A percentile compares a stretch with the other conserved stretches of the same genome.
phyloP scores from a whole-genome alignment of 2,888 invertebrate genomes.

The Stenodera caucasica region DNA sequence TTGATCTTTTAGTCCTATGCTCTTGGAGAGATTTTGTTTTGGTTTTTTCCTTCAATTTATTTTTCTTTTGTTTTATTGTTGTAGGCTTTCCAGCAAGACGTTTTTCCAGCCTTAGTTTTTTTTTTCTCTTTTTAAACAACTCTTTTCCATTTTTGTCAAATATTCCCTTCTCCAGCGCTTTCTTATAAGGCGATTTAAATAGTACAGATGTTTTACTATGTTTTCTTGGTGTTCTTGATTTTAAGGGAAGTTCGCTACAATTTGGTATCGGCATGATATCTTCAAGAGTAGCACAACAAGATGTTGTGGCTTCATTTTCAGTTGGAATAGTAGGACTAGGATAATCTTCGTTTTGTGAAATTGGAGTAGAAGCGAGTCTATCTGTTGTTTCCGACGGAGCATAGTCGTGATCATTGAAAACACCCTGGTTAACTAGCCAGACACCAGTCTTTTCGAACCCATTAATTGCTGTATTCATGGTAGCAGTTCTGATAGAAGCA shows the following conservation, averaged over 20 bases:
- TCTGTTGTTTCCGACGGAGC: no score
- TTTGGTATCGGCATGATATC: not conserved
- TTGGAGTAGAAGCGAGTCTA: no score
- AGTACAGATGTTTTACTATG: no score
- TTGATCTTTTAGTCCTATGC: no score
- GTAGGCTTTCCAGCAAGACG: no score
- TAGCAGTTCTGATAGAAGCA: constrained; percentile 17
- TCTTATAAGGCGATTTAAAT: no score
- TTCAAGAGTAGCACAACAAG: constrained; percentile 14
- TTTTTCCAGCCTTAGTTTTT: constrained; percentile 21
- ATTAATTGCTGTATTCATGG: constrained; percentile 5
- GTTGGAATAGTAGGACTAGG: constrained; percentile 21
- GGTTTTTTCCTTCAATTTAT: no score
- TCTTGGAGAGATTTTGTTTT: no score
- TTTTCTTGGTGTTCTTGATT: not conserved
- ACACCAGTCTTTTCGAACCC: constrained; percentile 15
- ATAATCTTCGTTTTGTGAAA: constrained; percentile 10
- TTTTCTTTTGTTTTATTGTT: no score
- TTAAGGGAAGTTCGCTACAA: not conserved
- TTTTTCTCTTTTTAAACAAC: constrained; percentile 23
- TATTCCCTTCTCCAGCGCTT: no score
- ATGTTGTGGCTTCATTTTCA: constrained; percentile 8
- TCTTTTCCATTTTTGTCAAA: constrained; percentile 28
- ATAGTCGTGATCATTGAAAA: constrained; percentile 10
- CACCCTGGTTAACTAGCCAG: constrained; percentile 6